A percentile compares a stretch with the other conserved stretches of the same genome.
phyloP scores from a whole-genome alignment of 2,888 invertebrate species.

The Stegophylla sp. region DNA sequence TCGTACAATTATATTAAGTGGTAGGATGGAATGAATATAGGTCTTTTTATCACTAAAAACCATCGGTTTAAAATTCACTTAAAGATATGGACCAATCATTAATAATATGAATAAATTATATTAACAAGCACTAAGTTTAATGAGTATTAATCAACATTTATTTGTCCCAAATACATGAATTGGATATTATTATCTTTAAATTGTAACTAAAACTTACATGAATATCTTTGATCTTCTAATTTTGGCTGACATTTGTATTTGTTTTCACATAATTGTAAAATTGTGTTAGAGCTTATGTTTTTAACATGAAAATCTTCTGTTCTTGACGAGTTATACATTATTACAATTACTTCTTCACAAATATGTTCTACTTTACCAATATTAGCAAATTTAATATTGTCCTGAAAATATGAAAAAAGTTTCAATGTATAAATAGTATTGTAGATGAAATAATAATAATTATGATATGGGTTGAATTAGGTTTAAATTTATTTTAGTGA shows the following conservation, averaged over 20 bases:
- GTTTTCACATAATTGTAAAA: conserved; percentile 46
- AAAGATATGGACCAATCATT: no score
- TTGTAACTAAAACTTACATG: conserved; percentile 27
- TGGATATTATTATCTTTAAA: background rate
- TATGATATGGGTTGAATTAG: no score
- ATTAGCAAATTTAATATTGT: conserved; percentile 5
- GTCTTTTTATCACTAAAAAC: no score
- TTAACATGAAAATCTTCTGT: conserved; percentile 39
- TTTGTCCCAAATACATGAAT: no score
- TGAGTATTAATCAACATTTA: no score
- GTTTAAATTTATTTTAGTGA: no score
- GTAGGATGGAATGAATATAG: no score
- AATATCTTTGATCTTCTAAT: conserved; percentile 45
- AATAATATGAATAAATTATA: no score
- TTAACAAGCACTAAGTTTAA: no score
- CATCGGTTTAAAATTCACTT: no score
- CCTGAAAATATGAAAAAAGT: conserved; percentile 17
- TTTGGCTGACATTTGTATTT: conserved; percentile 43
- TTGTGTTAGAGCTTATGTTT: conserved; percentile 32
- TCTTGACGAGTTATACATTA: conserved; percentile 40
- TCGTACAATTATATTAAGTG: no score
- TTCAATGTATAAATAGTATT: background rate
- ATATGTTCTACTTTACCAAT: conserved; percentile 27
- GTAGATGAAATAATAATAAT: no score
- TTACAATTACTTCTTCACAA: conserved; percentile 24